A percentile compares a stretch with the other conserved stretches of the same genome.
phyloP scores from a whole-genome alignment of 2,888 invertebrate genomes.

The Nymphalis c-album region DNA sequence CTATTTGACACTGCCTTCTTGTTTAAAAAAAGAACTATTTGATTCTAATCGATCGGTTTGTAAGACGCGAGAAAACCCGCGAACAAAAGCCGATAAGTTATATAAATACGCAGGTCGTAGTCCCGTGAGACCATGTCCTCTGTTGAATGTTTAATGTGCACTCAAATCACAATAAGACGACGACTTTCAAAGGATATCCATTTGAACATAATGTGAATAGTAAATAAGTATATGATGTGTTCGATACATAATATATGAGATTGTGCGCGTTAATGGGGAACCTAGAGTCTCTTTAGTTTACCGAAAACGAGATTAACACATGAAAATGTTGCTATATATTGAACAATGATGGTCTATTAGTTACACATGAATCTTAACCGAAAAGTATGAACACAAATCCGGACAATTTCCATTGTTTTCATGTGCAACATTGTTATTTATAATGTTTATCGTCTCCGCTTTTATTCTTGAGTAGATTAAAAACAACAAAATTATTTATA shows the following conservation, averaged over 20 bases:
- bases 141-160: conserved; percentile 66
- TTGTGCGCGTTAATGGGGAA: conserved; percentile 22
- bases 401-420: too few species aligned
- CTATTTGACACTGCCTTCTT: too few species aligned
- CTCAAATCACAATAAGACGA: conserved; percentile 73
- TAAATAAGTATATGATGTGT: conserved; percentile 28
- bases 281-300: neutral
- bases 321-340: too few species aligned
- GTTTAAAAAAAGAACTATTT: too few species aligned
- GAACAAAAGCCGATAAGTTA: conserved; percentile 2
- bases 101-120: conserved; percentile 21
- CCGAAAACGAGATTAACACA: too few species aligned
- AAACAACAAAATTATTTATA: too few species aligned
- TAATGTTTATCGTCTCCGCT: too few species aligned
- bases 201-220: conserved; percentile 30
- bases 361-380: too few species aligned
- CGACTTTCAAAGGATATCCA: conserved; percentile 57
- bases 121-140: conserved; percentile 47
- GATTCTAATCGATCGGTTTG: neutral
- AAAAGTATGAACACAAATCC: too few species aligned
- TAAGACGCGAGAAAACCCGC: neutral
- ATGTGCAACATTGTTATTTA: too few species aligned
- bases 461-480: too few species aligned
- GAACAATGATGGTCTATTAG: too few species aligned
- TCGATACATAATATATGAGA: conserved; percentile 30